Percentiles rank a stretch among this genome's conserved stretches.
Conservation (phyloP, 2,888 invertebrate genomes). For the Fissipunctia ypsillon region DNA sequence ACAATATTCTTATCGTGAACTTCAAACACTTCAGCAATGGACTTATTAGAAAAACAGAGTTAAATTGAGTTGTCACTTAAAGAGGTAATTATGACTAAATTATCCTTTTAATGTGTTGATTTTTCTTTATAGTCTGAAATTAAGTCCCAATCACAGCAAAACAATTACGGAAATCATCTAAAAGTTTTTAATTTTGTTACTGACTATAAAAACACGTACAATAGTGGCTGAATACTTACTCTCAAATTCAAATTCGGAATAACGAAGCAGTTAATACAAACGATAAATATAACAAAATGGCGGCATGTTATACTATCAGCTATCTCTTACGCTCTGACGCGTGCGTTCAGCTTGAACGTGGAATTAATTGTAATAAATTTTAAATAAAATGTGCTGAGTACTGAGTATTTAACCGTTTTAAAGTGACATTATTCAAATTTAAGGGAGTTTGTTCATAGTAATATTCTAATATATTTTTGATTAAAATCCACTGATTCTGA, state of each 20-base stretch:
- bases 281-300: conserved; percentile 61
- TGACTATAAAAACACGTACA: conserved; percentile 8
- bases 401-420: conserved; percentile 27
- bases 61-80: neutral
- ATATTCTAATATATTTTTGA: too few species aligned
- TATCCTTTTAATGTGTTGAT: neutral
- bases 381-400: conserved; percentile 38
- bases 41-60: neutral
- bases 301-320: conserved; percentile 42
- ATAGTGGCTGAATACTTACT: conserved; percentile 31
- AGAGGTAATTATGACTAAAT: neutral
- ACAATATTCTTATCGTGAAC: neutral
- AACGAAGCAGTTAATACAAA: conserved; percentile 39
- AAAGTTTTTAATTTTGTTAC: conserved; percentile 21
- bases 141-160: neutral
- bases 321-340: conserved; percentile 67
- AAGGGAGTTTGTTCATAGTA: neutral
- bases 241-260: conserved; percentile 33
- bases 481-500: too few species aligned
- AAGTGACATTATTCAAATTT: conserved; percentile 19
- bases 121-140: neutral
- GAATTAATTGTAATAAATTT: conserved; percentile 53
- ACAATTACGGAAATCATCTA: conserved; percentile 12
- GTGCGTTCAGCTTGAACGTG: conserved; percentile 36
- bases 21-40: neutral